These are phyloP conservation scores for Tethya wilhelma DNA, from an alignment of 37 sponge, comb jelly and placozoan genomes.

Conservation along the genomic window DNA sequence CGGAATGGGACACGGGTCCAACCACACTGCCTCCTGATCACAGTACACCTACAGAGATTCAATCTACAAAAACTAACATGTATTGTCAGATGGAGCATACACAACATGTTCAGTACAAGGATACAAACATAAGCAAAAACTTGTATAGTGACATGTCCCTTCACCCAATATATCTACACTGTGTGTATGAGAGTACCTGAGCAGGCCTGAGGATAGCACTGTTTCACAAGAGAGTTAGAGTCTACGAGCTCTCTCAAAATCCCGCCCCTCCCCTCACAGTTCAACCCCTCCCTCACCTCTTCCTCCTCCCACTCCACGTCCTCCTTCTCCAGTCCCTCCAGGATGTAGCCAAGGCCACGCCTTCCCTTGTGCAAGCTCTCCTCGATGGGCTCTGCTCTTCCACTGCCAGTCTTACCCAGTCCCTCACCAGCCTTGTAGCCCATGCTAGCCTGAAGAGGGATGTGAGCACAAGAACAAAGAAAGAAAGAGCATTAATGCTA, in stretches of 20 bases:
- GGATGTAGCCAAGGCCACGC: slow-evolving; percentile 59
- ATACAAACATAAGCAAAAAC: background rate
- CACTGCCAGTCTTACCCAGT: slow-evolving; percentile 62
- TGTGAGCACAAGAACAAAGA: background rate
- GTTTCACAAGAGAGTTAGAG: background rate
- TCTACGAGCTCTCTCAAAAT: background rate
- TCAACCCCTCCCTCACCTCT: slow-evolving; percentile 67
- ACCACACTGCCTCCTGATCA: slow-evolving; percentile 73
- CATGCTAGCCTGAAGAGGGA: slow-evolving; percentile 67
- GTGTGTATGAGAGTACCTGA: background rate
- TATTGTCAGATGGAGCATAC: too few species aligned
- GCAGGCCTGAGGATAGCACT: background rate
- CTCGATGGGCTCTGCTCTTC: slow-evolving; percentile 65
- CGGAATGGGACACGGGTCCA: slow-evolving; percentile 11
- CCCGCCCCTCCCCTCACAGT: slow-evolving; percentile 54
- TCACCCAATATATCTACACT: too few species aligned
- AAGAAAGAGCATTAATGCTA: too few species aligned
- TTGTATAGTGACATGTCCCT: background rate
- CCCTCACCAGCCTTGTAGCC: slow-evolving; percentile 75
- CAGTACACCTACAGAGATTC: slow-evolving; percentile 38
- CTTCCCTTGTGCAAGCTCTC: slow-evolving; percentile 69
- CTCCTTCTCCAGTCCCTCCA: slow-evolving; percentile 54
- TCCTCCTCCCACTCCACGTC: slow-evolving; percentile 75
- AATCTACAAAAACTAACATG: too few species aligned
- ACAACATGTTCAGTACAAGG: too few species aligned